phyloP scores from a whole-genome alignment of 1,140 invertebrate genomes.

The Drosophila ohnishii region DNA sequence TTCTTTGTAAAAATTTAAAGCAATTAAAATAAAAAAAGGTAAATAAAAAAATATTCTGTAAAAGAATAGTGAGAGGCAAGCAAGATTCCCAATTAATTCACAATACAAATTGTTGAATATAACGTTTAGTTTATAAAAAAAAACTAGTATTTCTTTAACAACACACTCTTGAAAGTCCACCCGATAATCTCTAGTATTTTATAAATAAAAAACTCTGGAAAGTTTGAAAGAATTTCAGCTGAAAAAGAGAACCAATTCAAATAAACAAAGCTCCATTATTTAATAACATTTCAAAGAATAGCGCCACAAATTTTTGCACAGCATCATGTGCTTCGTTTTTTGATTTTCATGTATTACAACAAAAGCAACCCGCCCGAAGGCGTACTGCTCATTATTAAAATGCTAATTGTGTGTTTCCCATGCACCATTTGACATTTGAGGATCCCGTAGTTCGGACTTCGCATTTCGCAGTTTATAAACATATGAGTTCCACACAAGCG shows the following conservation, averaged over 20 bases:
- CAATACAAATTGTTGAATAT: background rate
- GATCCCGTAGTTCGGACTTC: background rate
- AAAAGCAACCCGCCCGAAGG: constrained; percentile 2
- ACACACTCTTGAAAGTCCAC: background rate
- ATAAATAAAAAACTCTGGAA: background rate
- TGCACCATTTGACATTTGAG: constrained; percentile 42
- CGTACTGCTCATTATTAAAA: constrained; percentile 23
- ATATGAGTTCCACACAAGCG: constrained; percentile 14
- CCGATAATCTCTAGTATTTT: background rate
- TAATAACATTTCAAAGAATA: constrained; percentile 4
- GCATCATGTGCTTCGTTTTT: background rate
- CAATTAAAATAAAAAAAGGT: too few species aligned
- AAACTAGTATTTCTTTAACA: background rate
- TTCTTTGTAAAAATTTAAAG: too few species aligned
- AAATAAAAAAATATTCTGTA: too few species aligned
- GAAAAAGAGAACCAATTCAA: background rate
- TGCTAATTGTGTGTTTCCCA: constrained; percentile 34
- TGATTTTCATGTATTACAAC: constrained; percentile 23
- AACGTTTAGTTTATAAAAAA: background rate
- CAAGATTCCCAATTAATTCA: background rate
- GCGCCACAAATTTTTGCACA: background rate
- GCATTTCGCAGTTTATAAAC: constrained; percentile 29
- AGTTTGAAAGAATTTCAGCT: background rate
- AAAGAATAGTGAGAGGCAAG: too few species aligned
- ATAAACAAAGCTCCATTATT: background rate